Percentiles rank a stretch among this genome's conserved stretches.
phyloP scores from a whole-genome alignment of 2,888 invertebrate genomes.

The Stratiomys singularior region DNA sequence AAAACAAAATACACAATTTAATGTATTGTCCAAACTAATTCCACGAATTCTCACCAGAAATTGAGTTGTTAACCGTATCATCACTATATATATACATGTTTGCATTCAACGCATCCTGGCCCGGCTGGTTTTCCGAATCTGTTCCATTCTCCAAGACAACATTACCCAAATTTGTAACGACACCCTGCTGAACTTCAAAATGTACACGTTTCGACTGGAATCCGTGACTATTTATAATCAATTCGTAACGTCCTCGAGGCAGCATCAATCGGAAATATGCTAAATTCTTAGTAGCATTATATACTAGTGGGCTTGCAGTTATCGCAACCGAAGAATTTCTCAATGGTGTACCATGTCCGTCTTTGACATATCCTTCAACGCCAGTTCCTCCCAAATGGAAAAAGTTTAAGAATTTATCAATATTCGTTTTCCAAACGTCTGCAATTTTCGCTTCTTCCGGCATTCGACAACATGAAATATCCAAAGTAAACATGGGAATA shows the following conservation, averaged over 20 bases:
- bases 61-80: conserved; percentile 27
- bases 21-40: background rate
- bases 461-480: conserved; percentile 86
- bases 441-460: conserved; percentile 75
- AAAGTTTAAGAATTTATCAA: conserved; percentile 73
- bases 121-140: background rate
- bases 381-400: conserved; percentile 74
- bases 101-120: background rate
- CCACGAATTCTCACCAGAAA: conserved; percentile 54
- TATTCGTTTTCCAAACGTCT: conserved; percentile 76
- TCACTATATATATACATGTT: conserved; percentile 22
- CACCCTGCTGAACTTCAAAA: conserved; percentile 58
- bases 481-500: conserved; percentile 75
- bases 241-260: conserved; percentile 73
- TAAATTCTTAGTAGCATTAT: conserved; percentile 74
- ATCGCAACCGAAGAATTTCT: conserved; percentile 78
- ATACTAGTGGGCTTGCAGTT: conserved; percentile 68
- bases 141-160: conserved; percentile 20
- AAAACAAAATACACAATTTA: background rate
- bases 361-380: conserved; percentile 76
- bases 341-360: conserved; percentile 73
- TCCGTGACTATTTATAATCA: conserved; percentile 72
- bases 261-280: conserved; percentile 79
- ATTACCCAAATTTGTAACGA: conserved; percentile 57
- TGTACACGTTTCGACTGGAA: conserved; percentile 68